phyloP scores from a whole-genome alignment of 2,888 invertebrate species.

The Lasius fuliginosus region DNA sequence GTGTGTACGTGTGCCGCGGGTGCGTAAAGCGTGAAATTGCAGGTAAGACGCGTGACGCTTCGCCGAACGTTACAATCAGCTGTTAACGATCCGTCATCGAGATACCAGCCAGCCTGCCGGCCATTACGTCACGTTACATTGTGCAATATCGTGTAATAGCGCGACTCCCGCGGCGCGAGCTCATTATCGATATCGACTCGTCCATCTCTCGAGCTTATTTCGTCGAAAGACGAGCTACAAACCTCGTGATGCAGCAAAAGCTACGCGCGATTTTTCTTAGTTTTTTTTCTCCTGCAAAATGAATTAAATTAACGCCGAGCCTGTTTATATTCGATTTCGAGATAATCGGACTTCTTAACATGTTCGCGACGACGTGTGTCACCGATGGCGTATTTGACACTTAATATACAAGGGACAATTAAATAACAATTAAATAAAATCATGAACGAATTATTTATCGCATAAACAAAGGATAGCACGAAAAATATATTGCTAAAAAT shows the following conservation, averaged over 20 bases:
- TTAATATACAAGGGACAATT: no score
- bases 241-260: not conserved
- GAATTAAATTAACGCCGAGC: not conserved
- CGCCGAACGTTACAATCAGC: slow-evolving; percentile 52
- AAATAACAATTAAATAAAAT: no score
- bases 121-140: slow-evolving; percentile 41
- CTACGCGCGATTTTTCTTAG: not conserved
- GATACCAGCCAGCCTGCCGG: slow-evolving; percentile 29
- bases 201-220: not conserved
- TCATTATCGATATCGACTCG: slow-evolving; percentile 18
- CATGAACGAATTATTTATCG: no score
- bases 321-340: not conserved
- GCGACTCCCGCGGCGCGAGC: slow-evolving; percentile 2
- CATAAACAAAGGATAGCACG: no score
- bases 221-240: not conserved
- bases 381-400: no score
- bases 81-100: slow-evolving; percentile 56
- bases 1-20: slow-evolving; percentile 2
- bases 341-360: not conserved
- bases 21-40: slow-evolving; percentile 59
- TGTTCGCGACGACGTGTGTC: no score
- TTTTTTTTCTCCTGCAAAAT: not conserved
- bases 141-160: slow-evolving; percentile 21
- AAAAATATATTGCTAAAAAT: no score
- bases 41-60: slow-evolving; percentile 47